Conservation (phyloP, 2,888 invertebrate genomes). For the Osmoderma eremita region DNA sequence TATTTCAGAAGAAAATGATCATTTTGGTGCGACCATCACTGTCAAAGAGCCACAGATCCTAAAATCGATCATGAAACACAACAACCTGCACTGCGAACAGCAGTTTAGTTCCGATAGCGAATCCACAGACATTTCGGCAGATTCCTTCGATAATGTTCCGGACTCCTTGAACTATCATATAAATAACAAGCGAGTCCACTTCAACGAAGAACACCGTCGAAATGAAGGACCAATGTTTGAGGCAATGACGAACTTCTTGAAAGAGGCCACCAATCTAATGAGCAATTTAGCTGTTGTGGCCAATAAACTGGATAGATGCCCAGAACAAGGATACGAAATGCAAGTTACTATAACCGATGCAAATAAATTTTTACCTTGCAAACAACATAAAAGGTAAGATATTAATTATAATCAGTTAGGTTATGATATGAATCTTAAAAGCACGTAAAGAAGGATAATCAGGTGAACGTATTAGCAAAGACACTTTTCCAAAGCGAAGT, state of each 20-base stretch:
- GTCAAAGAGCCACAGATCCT: constrained; percentile 53
- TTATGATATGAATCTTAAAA: too few relatives aligned
- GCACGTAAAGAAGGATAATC: constrained; percentile 4
- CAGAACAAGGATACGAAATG: constrained; percentile 54
- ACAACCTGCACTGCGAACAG: constrained; percentile 25
- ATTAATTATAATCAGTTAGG: too few relatives aligned
- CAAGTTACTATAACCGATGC: constrained; percentile 58
- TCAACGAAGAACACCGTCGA: constrained; percentile 44
- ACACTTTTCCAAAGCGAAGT: too few relatives aligned
- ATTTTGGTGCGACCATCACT: constrained; percentile 40
- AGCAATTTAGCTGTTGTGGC: constrained; percentile 57
- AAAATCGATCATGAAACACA: constrained; percentile 55
- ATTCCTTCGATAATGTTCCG: constrained; percentile 46
- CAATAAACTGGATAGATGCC: constrained; percentile 49
- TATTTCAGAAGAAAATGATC: constrained; percentile 37
- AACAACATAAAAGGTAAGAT: constrained; percentile 34
- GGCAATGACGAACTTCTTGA: constrained; percentile 62
- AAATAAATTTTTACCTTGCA: constrained; percentile 46
- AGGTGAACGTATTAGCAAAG: too few relatives aligned
- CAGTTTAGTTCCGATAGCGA: constrained; percentile 38
- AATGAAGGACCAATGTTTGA: constrained; percentile 56
- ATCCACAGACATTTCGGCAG: constrained; percentile 38
- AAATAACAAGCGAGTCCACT: constrained; percentile 54
- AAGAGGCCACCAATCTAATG: constrained; percentile 62
- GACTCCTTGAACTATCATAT: constrained; percentile 56